Evolutionary conservation across 2,113 vertebrate species (phyloP).

Genomic region (Mastomys coucha): DNA sequence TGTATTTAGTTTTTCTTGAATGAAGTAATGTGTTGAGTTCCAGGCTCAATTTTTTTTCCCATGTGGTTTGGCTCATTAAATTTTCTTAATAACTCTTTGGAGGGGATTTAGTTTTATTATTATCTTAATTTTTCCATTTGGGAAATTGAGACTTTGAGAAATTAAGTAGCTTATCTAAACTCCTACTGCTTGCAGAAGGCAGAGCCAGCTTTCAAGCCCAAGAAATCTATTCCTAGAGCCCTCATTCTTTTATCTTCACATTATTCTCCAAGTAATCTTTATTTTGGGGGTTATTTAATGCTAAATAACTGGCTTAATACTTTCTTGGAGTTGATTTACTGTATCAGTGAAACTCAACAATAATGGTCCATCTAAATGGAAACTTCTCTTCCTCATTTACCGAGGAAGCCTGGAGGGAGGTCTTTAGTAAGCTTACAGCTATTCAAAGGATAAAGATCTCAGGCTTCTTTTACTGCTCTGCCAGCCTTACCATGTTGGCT

Average conservation of each 20-base stretch:
- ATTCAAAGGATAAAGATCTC: neutral
- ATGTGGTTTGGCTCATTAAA: constrained; percentile 29
- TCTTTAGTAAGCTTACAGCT: neutral
- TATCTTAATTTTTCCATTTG: constrained; percentile 48
- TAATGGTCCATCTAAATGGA: neutral
- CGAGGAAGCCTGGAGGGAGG: neutral
- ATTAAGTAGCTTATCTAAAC: constrained; percentile 50
- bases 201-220: neutral
- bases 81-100: constrained; percentile 7
- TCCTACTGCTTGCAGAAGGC: neutral
- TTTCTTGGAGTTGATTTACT: neutral
- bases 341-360: neutral
- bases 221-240: neutral
- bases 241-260: neutral
- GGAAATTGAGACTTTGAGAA: constrained; percentile 51
- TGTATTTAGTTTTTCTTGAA: neutral
- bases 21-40: constrained; percentile 1
- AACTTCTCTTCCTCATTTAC: neutral
- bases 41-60: neutral
- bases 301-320: constrained; percentile 2
- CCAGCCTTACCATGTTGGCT: neutral
- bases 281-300: constrained; percentile 25
- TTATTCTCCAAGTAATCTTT: neutral
- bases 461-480: neutral
- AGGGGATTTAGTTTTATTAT: constrained; percentile 64